Evolutionary conservation across 2,797 vertebrate species (phyloP), one percentile per base, ranked within the genome.

Genomic region (Gymnothorax reevesii): DNA sequence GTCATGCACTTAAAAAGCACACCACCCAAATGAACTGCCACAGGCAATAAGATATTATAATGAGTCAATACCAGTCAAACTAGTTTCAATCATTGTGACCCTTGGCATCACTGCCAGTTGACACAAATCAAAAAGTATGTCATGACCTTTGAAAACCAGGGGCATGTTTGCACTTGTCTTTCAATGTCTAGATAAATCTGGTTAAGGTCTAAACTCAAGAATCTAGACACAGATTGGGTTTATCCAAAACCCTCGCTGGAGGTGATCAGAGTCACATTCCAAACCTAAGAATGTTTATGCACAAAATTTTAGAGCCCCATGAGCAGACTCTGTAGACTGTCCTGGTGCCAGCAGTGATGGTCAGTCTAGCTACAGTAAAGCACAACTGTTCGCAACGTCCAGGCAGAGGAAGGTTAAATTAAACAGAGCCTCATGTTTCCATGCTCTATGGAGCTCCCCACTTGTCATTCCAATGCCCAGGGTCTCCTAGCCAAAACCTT

Each of bases 1-100:
- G 52, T 83, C 89, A 57, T 82, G 84, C 20, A 57, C 52, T 55
- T 3, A 13, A 77, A 80, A 80, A 88, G 75, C 85, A 84, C 9
- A 85, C 60, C 55, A 60, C 5, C 25, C 59, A 84, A 79, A 49
- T 79, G 57, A 66, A 64, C 33, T 64, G 60, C 62, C 33, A 0
- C 20, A 87, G 60, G 73, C 82, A 33, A 89, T 33, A 73, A 33
- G 54, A 57, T 55, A 57, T 85, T 85, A n/a, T 42, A 15, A 62
- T 60, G 57, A 55, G 42, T 22, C 69, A 77, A 27, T 22, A 55
- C 57, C 17, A 17, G 57, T 79, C 42, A 54, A 57, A 33, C 66
- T 84, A n/a, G 22, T 60, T 73, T 84, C 82, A 75, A 22, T 17
- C 27, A 52, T 77, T 77, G 33, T 42, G 33, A 49, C 73, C 20